These are phyloP conservation scores for Zaprionus lineosus DNA, from an alignment of 2,888 invertebrate genomes.

Conservation along the genomic window DNA sequence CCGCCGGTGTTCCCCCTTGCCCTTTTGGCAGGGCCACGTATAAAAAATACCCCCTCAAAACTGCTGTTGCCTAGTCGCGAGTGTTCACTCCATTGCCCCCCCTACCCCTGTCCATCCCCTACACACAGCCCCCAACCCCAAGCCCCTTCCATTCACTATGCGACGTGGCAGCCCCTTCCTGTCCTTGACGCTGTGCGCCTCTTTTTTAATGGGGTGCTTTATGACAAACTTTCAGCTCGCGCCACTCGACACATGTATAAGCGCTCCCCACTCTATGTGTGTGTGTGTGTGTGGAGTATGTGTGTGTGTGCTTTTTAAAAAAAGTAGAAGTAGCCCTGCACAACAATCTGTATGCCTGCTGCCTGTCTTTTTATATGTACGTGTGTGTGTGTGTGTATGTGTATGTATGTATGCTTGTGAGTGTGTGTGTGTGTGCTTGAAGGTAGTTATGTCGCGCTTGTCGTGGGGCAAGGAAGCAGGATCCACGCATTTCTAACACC, in stretches of 20 bases:
- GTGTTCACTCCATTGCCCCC: too few species aligned
- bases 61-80: too few species aligned
- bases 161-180: background rate
- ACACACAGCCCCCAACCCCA: background rate
- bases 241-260: conserved; percentile 61
- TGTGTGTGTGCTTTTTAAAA: conserved; percentile 29
- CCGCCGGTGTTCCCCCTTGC: too few species aligned
- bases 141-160: background rate
- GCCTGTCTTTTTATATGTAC: conserved; percentile 2
- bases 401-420: background rate
- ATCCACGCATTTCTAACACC: conserved; percentile 81
- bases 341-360: too few species aligned
- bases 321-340: conserved; percentile 44
- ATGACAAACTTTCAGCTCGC: conserved; percentile 78
- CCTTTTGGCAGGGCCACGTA: too few species aligned
- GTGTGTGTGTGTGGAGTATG: conserved; percentile 7
- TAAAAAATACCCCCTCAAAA: too few species aligned
- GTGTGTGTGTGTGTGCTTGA: conserved; percentile 28
- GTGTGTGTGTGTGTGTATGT: conserved; percentile 7
- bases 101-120: background rate
- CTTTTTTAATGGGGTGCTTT: conserved; percentile 80
- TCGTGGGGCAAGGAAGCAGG: conserved; percentile 26
- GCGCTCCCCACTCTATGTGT: conserved; percentile 1
- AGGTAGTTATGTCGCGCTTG: conserved; percentile 38
- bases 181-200: conserved; percentile 43